Evolutionary conservation across 1,140 invertebrate species (phyloP).

Genomic region (Ooceraea biroi): DNA sequence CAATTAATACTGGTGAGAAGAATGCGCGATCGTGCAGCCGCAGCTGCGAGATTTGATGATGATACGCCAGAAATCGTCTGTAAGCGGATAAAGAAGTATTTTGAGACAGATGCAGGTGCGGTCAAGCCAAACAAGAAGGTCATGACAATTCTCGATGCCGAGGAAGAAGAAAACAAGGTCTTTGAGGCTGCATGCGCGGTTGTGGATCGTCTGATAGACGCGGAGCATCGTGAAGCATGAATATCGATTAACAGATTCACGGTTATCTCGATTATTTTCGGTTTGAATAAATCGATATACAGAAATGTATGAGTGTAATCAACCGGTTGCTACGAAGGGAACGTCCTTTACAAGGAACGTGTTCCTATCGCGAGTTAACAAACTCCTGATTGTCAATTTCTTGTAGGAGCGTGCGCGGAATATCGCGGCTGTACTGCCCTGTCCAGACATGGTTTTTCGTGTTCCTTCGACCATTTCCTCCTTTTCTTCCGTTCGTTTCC

Average conservation of each 20-base stretch:
- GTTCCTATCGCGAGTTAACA: slow-evolving; percentile 59
- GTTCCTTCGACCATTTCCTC: slow-evolving; percentile 37
- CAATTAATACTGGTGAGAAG: slow-evolving; percentile 66
- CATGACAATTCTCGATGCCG: slow-evolving; percentile 67
- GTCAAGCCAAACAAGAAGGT: slow-evolving; percentile 61
- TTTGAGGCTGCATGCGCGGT: neutral
- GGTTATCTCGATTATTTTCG: neutral
- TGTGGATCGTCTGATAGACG: neutral
- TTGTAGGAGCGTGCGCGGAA: slow-evolving; percentile 63
- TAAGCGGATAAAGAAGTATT: slow-evolving; percentile 68
- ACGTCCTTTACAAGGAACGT: slow-evolving; percentile 34
- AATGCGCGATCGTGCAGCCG: slow-evolving; percentile 43
- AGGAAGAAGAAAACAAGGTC: slow-evolving; percentile 65
- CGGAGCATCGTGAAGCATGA: neutral
- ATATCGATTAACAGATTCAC: neutral
- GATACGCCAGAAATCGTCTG: slow-evolving; percentile 58
- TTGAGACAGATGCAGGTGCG: slow-evolving; percentile 53
- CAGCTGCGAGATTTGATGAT: slow-evolving; percentile 68
- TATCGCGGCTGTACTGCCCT: slow-evolving; percentile 66
- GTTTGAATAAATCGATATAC: neutral
- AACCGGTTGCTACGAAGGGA: neutral
- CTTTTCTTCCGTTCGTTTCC: slow-evolving; percentile 42
- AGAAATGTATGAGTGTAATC: slow-evolving; percentile 10
- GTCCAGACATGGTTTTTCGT: slow-evolving; percentile 62
- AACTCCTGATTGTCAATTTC: slow-evolving; percentile 71